Conservation (phyloP, 2,888 invertebrate genomes). For the Cactoblastis cactorum region DNA sequence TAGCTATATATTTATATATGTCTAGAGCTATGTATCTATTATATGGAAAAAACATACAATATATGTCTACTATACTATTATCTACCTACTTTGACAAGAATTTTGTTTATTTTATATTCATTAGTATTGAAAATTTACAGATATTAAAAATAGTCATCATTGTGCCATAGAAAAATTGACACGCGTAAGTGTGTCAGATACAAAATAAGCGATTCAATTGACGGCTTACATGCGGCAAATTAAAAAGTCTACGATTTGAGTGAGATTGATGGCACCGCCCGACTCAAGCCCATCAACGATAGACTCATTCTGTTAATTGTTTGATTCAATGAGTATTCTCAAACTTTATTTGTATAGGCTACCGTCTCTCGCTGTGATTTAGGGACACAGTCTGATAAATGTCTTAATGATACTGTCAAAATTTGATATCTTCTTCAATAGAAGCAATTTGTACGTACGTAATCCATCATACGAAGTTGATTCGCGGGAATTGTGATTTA, state of each 20-base stretch:
- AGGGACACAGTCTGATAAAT: constrained; percentile 31
- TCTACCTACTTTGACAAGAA: neutral
- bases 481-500: constrained; percentile 9
- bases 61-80: neutral
- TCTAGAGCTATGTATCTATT: no score
- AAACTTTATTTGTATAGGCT: constrained; percentile 4
- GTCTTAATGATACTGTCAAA: constrained; percentile 26
- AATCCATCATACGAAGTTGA: constrained; percentile 12
- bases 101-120: neutral
- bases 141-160: constrained; percentile 4
- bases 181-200: constrained; percentile 8
- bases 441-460: constrained; percentile 19
- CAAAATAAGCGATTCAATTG: constrained; percentile 25
- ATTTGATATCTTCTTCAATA: constrained; percentile 27
- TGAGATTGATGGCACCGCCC: constrained; percentile 36
- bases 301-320: constrained; percentile 20
- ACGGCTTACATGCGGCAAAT: constrained; percentile 17
- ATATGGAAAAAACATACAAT: no score
- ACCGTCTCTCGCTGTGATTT: constrained; percentile 23
- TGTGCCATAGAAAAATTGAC: constrained; percentile 7
- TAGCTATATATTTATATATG: no score
- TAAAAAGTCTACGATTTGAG: constrained; percentile 28
- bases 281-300: constrained; percentile 32
- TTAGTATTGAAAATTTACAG: constrained; percentile 3
- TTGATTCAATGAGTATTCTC: constrained; percentile 24